Base-by-base conservation (phyloP, 1,140 invertebrate species). In the Vanessa atalanta region DNA sequence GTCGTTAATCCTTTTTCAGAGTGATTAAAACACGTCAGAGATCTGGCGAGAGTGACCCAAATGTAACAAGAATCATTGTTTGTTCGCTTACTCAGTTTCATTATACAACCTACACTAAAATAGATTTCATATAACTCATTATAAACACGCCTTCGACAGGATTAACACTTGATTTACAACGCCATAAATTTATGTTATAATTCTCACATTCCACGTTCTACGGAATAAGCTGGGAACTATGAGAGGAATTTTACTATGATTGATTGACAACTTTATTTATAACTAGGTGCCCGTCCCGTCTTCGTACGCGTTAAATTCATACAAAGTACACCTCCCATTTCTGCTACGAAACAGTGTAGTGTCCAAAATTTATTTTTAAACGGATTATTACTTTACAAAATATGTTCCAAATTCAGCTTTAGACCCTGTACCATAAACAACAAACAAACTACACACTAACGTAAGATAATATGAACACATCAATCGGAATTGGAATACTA, bases 161-260 rank as follows among this genome's bases (percentile, higher is more conserved):
- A 73, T 73, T 73, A 73, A 23, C 37, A 57, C 57, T 26, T 73
- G 71, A 73, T 73, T 73, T 73, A 73, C 65, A 65, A 43, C 20
- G 15, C 47, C 47, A 73, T 73, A 73, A 73, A 73, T 70, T 70
- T 20, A 73, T 73, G 47, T 48, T 61, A 73, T 73, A 73, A 66
- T 73, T 61, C 64, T 66, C 16, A 57, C 64, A 67, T 66, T 73
- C 71, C 65, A 6, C 12, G 31, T 20, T 37, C 14, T 4, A n/a
- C n/a, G 4, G 3, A 15, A 66, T 72, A 20, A 15, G 37, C 26
- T 66, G 71, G 71, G 50, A 65, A 65, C 16, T 60, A 53, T 51
- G 65, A 66, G 47, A 31, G 70, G 48, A 50, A 57, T 55, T 65
- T 37, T 13, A 14, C 14, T 37, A 37, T 57, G 53, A 57, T 23